Conservation (phyloP, 1,140 invertebrate genomes). For the Macrosteles quadrilineatus region DNA sequence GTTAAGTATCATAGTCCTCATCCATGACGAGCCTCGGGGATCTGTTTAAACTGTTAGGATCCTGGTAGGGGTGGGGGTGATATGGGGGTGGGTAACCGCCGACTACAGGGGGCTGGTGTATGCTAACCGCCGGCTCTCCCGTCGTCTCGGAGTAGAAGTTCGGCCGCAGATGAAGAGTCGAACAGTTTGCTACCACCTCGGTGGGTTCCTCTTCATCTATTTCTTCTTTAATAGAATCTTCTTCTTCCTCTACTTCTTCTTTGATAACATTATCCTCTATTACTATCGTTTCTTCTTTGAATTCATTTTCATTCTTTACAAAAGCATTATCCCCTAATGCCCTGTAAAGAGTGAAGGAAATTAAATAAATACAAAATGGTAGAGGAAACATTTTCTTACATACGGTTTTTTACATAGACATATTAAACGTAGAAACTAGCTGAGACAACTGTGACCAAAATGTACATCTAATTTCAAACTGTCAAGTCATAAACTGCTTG, state of each 20-base stretch:
- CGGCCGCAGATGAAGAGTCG: neutral
- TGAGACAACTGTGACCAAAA: no score
- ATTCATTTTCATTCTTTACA: no score
- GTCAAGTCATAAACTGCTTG: no score
- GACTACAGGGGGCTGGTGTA: neutral
- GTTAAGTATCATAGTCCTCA: constrained; percentile 7
- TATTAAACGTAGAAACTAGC: no score
- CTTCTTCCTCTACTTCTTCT: neutral
- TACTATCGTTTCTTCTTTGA: no score
- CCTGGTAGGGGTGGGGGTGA: neutral
- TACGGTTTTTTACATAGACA: no score
- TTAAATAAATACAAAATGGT: no score
- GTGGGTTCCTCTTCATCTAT: neutral
- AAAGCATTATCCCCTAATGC: no score
- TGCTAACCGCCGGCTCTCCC: neutral
- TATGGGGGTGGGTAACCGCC: neutral
- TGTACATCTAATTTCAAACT: no score
- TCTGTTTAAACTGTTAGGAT: neutral
- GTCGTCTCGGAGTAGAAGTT: constrained; percentile 7
- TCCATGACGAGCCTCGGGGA: constrained; percentile 7
- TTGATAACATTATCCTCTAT: no score
- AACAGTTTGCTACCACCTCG: neutral
- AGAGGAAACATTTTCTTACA: no score
- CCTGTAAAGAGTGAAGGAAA: no score
- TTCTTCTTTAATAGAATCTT: neutral